Percentiles rank a stretch among this genome's conserved stretches.
Conservation (phyloP, 2,113 vertebrate species). For the Cyanoliseus patagonus region DNA sequence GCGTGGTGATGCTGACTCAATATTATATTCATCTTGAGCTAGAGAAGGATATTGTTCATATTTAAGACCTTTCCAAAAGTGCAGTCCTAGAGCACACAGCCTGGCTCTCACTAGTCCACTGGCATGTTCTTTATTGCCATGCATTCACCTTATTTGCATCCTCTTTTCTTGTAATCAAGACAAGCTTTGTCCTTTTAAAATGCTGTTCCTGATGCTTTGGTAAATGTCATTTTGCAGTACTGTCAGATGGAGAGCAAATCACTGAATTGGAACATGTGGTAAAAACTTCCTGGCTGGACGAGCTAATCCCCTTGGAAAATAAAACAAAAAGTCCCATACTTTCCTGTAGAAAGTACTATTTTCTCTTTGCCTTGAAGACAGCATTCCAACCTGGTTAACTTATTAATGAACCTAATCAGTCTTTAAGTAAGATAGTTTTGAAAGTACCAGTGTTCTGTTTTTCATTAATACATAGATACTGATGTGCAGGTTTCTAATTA, state of each 20-base stretch:
- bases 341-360: background rate
- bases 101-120: accelerated
- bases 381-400: background rate
- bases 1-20: background rate
- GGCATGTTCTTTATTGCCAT: background rate
- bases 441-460: background rate
- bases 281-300: constrained; percentile 44
- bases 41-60: background rate
- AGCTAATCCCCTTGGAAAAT: background rate
- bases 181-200: background rate
- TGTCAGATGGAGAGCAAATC: background rate
- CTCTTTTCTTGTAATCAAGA: background rate
- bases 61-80: background rate
- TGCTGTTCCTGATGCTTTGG: accelerated
- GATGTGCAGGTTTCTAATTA: background rate
- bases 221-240: constrained; percentile 4
- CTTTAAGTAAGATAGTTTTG: background rate
- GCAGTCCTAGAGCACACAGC: background rate
- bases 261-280: background rate
- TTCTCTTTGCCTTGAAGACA: constrained; percentile 17
- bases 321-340: constrained; percentile 18
- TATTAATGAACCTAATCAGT: background rate
- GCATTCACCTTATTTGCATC: background rate
- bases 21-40: background rate
- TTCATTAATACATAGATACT: background rate